phyloP scores from a whole-genome alignment of 1,140 invertebrate species.

The Kradibia gibbosae region DNA sequence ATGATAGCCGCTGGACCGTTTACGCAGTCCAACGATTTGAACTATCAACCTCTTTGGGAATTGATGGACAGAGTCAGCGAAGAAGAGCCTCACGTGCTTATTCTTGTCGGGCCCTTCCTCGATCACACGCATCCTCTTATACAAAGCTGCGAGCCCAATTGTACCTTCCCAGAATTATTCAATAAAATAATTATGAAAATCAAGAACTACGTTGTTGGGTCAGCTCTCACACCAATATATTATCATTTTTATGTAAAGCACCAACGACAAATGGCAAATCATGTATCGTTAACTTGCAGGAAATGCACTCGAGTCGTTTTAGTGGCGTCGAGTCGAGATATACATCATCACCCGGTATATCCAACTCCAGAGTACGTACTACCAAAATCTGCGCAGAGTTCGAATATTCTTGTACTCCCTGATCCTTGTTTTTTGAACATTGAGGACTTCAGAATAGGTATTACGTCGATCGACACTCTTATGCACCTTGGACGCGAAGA shows the following conservation, averaged over 20 bases:
- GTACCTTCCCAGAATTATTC: conserved; percentile 82
- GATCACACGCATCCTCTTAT: conserved; percentile 80
- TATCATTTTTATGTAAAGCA: not conserved
- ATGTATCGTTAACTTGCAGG: conserved; percentile 67
- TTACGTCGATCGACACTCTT: conserved; percentile 87
- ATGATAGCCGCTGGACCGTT: conserved; percentile 88
- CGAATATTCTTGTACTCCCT: conserved; percentile 78
- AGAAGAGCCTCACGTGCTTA: conserved; percentile 84
- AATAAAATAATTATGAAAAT: conserved; percentile 79
- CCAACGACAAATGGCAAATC: not conserved
- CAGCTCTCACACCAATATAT: conserved; percentile 46
- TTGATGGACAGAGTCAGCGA: conserved; percentile 79
- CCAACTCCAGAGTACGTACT: conserved; percentile 82
- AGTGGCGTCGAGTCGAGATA: conserved; percentile 83
- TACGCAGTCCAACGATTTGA: conserved; percentile 81
- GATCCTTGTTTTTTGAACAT: conserved; percentile 88
- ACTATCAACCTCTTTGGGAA: conserved; percentile 87
- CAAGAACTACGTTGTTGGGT: conserved; percentile 74
- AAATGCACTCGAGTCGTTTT: conserved; percentile 80
- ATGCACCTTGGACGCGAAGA: conserved; percentile 87
- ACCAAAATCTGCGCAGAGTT: conserved; percentile 65
- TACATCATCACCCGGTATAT: conserved; percentile 83
- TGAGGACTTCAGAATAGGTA: conserved; percentile 82
- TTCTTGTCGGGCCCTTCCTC: conserved; percentile 89
- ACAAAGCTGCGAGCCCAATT: conserved; percentile 63